These are phyloP conservation scores for Agrochola macilenta DNA, from an alignment of 2,888 invertebrate genomes.

Conservation along the genomic window DNA sequence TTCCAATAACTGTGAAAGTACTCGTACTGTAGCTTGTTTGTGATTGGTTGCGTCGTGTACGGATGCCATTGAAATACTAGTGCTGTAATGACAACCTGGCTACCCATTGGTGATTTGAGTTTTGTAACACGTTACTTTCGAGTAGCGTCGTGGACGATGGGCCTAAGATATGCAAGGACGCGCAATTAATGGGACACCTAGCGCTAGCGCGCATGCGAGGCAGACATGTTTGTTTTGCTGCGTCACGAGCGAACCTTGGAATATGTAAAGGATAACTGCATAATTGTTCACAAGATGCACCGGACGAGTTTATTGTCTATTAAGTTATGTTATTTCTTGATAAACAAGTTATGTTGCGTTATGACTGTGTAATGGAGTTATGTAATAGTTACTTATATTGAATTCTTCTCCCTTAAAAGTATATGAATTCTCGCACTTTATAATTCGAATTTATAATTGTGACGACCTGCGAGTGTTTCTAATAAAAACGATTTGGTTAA, in stretches of 20 bases:
- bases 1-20: too few relatives aligned
- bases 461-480: neutral
- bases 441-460: neutral
- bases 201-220: slow-evolving; percentile 30
- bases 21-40: too few relatives aligned
- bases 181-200: slow-evolving; percentile 36
- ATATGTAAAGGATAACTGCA: slow-evolving; percentile 61
- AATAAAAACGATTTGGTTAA: neutral
- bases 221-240: slow-evolving; percentile 36
- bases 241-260: slow-evolving; percentile 57
- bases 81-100: neutral
- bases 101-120: neutral
- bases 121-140: neutral
- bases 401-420: slow-evolving; percentile 28
- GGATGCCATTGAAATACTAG: neutral
- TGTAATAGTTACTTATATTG: neutral
- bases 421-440: slow-evolving; percentile 1
- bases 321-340: slow-evolving; percentile 21
- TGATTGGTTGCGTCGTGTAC: neutral
- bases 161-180: slow-evolving; percentile 54
- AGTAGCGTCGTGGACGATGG: neutral
- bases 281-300: slow-evolving; percentile 50
- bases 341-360: slow-evolving; percentile 19
- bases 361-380: slow-evolving; percentile 9
- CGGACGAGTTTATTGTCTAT: slow-evolving; percentile 42